Evolutionary conservation across 2,888 invertebrate genomes (phyloP), one percentile per base, ranked within the genome.

Genomic region (Caenorhabditis afra): DNA sequence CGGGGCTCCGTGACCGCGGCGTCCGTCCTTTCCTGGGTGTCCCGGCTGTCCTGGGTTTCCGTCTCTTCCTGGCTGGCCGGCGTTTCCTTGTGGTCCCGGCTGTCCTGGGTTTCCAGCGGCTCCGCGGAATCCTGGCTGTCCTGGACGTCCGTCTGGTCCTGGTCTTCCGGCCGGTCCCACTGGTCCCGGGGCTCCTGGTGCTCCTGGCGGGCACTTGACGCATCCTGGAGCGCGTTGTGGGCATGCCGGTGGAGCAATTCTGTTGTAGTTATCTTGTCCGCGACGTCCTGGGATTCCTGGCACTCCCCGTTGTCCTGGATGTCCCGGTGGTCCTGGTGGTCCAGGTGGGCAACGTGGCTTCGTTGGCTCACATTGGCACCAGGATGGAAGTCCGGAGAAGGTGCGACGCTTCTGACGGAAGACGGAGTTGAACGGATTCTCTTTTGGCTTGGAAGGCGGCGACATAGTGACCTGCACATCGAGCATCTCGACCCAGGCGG

Each of bases 401-500:
- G 77, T 66, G 49, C 52, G 70, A 61, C 84, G 70, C 73, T 85
- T 85, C 76, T 84, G 82, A 78, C 85, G 85, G 84, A 85, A 85
- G 70, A 85, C 83, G 50, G 74, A 75, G 66, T 82, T 81, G 81
- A 85, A 85, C 59, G 85, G 85, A 52, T 85, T 85, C 41, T 73
- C 67, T 44, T 78, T 66, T 52, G 85, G 85, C 73, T 85, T 82
- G 62, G 85, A 82, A 18, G 89, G 88, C 12, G 88, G 89, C 2
- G 88, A 81, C 12, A 88, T 88, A 29, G 81, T 78, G 49, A 85
- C 79, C 66, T 86, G 86, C 52, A 86, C 75, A 73, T 86, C 84
- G 77, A 86, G 81, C 86, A 86, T 86, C 76, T 86, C 81, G 18
- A 80, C 74, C 86, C 86, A 86, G 14, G 86, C 86, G 10, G 83